phyloP scores from a whole-genome alignment of 37 sponge, comb jelly and placozoan genomes.

The Halisarca cf. caerulea region DNA sequence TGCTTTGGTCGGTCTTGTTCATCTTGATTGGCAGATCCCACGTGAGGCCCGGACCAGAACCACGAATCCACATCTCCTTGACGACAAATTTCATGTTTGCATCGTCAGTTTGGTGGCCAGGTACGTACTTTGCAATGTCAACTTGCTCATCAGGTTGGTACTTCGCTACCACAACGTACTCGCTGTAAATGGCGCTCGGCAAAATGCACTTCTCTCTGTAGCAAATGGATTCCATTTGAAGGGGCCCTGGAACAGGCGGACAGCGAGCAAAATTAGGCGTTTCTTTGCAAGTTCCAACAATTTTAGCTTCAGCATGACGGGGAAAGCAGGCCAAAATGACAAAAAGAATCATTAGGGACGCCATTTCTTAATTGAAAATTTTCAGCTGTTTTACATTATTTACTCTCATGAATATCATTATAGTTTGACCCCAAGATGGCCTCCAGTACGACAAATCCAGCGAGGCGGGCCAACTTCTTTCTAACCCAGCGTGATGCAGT shows the following conservation, averaged over 20 bases:
- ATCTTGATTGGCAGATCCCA: constrained; percentile 54
- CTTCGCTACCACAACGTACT: background rate
- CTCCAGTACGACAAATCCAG: background rate
- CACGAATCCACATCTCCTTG: constrained; percentile 56
- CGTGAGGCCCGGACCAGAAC: constrained; percentile 64
- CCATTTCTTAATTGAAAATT: too few relatives aligned
- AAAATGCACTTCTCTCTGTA: constrained; percentile 9
- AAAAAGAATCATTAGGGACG: too few relatives aligned
- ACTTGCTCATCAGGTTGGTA: background rate
- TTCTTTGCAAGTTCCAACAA: background rate
- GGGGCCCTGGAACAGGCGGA: background rate
- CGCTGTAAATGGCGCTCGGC: background rate
- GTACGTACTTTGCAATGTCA: too few relatives aligned
- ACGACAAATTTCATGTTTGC: background rate
- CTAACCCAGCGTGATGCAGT: constrained; percentile 20
- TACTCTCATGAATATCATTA: background rate
- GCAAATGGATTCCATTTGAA: background rate
- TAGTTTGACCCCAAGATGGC: constrained; percentile 2
- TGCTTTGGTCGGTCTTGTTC: constrained; percentile 27
- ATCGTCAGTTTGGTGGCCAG: too few relatives aligned
- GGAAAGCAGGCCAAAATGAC: too few relatives aligned
- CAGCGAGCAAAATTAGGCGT: background rate
- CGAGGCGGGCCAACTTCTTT: constrained; percentile 19
- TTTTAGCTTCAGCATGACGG: too few relatives aligned
- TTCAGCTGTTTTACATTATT: too few relatives aligned